Evolutionary conservation across 1,140 invertebrate species (phyloP), one percentile per base, ranked within the genome.

Genomic region (Pollicipes pollicipes): DNA sequence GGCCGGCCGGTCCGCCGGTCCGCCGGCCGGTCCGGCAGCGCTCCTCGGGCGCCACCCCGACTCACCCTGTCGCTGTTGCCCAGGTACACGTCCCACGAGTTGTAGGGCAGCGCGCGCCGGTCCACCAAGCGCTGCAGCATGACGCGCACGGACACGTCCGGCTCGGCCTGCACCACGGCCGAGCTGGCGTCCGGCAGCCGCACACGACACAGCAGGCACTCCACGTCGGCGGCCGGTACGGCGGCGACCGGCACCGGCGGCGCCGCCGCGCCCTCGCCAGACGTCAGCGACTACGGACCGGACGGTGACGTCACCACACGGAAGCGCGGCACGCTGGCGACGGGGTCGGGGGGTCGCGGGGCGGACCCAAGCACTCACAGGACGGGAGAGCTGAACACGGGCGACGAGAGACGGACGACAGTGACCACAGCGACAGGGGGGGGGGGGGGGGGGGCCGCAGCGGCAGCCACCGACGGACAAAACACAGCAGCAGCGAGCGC

Each of bases 161-260:
- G 82, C 78, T 84, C 84, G 26, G 87, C 87, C 76, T 88, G 86
- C 68, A 96, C 89, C 73, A 97, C 93, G 8, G 93, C 93, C 21
- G 93, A 94, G 30, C 92, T 91, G 68, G 89, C 88, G 81, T 95
- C 93, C 4, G 90, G 91, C 70, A 97, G 83, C 76, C 92, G 87
- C 67, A 97, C 90, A 70, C 93, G 86, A 81, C 92, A 95, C 69
- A 95, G 79, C 64, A 75, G 68, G 45, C 69, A 64, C 24, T 64
- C 63, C 24, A 6, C 10, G 10, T 27, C 24, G 24, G 21, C 63
- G 6, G 63, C 3, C 63, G 27, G 24, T n/a, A n/a, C 63, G 6
- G 63, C 8, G 6, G 24, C 21, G 6, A n/a, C 63, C 63, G 63
- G 6, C 10, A 10, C 26, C 63, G 63, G 6, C 63, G 63, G 21